phyloP scores from a whole-genome alignment of 2,797 vertebrate species.

The Cyclopterus lumpus region DNA sequence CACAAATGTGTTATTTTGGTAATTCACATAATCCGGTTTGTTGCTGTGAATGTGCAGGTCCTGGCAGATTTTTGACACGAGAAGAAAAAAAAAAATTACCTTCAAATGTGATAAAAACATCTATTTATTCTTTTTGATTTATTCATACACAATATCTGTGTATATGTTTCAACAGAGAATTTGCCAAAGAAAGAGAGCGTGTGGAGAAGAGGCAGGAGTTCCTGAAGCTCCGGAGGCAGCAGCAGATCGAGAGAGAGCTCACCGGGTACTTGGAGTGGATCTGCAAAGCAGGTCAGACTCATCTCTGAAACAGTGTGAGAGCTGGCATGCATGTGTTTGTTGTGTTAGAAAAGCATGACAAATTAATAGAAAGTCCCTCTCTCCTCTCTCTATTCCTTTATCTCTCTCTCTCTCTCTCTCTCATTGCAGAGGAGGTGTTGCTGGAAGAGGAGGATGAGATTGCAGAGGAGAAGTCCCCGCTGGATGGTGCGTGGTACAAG shows the following conservation, averaged over 20 bases:
- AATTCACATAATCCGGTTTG: not conserved
- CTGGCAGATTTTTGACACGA: not conserved
- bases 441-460: constrained; percentile 97
- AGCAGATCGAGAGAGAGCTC: constrained; percentile 96
- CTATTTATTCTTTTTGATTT: not conserved
- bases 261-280: constrained; percentile 98
- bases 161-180: constrained; percentile 83
- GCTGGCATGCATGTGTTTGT: constrained; percentile 29
- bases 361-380: constrained; percentile 32
- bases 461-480: constrained; percentile 94
- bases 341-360: constrained; percentile 34
- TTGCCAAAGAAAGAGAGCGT: constrained; percentile 95
- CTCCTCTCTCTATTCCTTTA: not conserved
- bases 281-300: constrained; percentile 90
- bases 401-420: not conserved
- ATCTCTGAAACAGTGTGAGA: constrained; percentile 14
- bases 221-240: constrained; percentile 94
- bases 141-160: not conserved
- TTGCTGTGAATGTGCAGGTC: not conserved
- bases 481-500: constrained; percentile 91
- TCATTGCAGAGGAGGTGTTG: constrained; percentile 93
- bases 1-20: not conserved
- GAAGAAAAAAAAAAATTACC: not conserved
- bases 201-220: constrained; percentile 96
- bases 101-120: not conserved